Evolutionary conservation across 1,140 invertebrate species (phyloP).

Genomic region (Ganaspis sp.): DNA sequence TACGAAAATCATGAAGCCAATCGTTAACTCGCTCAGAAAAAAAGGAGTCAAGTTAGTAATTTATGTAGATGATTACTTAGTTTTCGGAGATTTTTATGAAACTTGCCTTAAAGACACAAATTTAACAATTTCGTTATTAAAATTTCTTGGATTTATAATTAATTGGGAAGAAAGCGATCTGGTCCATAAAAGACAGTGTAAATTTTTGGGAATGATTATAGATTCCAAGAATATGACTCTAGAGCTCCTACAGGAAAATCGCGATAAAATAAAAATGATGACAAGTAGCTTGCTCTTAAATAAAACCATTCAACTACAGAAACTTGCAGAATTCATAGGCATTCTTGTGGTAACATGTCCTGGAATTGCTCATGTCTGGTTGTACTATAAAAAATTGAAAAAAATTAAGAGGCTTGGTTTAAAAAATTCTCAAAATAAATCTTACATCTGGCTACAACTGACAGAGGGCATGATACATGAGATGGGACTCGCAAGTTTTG

Average conservation of each 20-base stretch:
- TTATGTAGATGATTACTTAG: background rate
- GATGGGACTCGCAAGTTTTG: background rate
- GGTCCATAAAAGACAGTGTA: background rate
- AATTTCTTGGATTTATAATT: background rate
- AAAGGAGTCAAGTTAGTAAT: background rate
- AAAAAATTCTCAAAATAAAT: background rate
- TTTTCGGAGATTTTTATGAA: background rate
- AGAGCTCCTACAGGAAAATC: background rate
- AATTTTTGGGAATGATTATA: background rate
- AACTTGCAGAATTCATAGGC: background rate
- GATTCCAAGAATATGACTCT: background rate
- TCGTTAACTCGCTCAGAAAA: too few species aligned
- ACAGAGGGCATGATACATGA: background rate
- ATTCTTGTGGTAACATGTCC: background rate
- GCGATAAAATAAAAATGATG: background rate
- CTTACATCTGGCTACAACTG: background rate
- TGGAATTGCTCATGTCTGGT: background rate
- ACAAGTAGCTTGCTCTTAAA: background rate
- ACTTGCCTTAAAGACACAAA: background rate
- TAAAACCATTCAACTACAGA: background rate
- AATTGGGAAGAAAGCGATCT: background rate
- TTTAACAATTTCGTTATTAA: background rate
- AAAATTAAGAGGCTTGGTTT: background rate
- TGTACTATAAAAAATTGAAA: background rate
- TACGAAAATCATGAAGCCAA: too few species aligned